Conservation (phyloP, 2,113 vertebrate genomes). For the Nothobranchius kuhntae region DNA sequence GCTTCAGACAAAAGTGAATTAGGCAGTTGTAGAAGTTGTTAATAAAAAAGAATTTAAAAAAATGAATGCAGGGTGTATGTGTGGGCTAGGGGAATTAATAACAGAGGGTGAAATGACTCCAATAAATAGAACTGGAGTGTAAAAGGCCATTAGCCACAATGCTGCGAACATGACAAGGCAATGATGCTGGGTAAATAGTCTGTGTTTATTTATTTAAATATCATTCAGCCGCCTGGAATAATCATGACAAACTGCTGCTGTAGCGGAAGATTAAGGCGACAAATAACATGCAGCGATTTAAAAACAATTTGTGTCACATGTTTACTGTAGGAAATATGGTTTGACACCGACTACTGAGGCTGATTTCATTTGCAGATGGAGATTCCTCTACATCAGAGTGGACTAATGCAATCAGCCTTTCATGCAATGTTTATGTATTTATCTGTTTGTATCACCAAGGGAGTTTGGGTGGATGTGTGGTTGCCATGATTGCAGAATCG, state of each 20-base stretch:
- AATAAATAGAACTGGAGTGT: conserved; percentile 87
- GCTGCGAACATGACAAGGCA: conserved; percentile 85
- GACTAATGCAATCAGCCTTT: conserved; percentile 63
- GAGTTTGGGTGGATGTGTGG: conserved; percentile 49
- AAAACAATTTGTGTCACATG: conserved; percentile 66
- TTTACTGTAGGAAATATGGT: conserved; percentile 55
- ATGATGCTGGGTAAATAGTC: conserved; percentile 88
- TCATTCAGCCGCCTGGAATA: conserved; percentile 54
- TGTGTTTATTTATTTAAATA: conserved; percentile 89
- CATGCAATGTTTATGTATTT: conserved; percentile 75
- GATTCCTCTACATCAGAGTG: conserved; percentile 56
- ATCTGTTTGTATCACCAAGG: conserved; percentile 72
- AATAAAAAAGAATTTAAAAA: conserved; percentile 35
- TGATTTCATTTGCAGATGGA: conserved; percentile 65
- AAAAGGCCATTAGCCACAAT: conserved; percentile 84
- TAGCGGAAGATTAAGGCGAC: conserved; percentile 64
- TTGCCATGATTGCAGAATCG: conserved; percentile 66
- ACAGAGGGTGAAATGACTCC: conserved; percentile 85
- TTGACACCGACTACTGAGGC: conserved; percentile 51
- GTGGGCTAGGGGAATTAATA: conserved; percentile 88
- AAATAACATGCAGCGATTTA: conserved; percentile 59
- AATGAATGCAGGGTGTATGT: conserved; percentile 12
- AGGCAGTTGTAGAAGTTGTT: conserved; percentile 82
- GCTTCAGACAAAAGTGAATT: conserved; percentile 85
- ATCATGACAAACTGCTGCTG: conserved; percentile 58